Evolutionary conservation across 2,888 invertebrate genomes (phyloP), one percentile per base, ranked within the genome.

Genomic region (Euspilapteryx auroguttella): DNA sequence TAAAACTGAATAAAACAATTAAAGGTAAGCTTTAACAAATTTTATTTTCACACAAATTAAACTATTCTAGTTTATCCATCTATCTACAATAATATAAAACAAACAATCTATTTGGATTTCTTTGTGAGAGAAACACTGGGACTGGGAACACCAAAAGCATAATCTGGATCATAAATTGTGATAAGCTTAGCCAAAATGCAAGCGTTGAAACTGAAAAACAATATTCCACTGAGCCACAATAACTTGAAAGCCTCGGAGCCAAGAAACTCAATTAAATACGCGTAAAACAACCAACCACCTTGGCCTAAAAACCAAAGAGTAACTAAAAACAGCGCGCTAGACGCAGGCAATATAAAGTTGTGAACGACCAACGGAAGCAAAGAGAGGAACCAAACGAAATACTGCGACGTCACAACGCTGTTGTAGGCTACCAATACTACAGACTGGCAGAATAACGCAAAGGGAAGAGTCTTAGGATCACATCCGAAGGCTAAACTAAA

Each of bases 341-440:
- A 55, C 5, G 69, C 44, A 3, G 78, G 62, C 33, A 86, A 64
- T 35, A 77, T 76, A 14, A 94, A 79, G 45, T 83, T 81, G 37
- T 89, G 87, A 1, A 87, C 61, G 32, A 89, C 84, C 12, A 94
- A 47, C 0, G 99, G 98, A 11, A 98, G 58, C 5, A 98, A 57
- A 2, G 92, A 88, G 32, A 98, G 61, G 49, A 94, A 95, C 99
- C 99, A 99, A 27, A 98, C 80, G 43, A 96, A 96, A 55, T 97
- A 97, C 51, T 97, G 99, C 4, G 97, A 95, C 0, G 99, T 99
- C 51, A 95, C 82, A 0, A 99, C 98, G 41, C 93, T 89, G 65
- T 99, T 99, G 46, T 89, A 95, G 2, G 88, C 83, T 0, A 99
- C 98, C 52, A 98, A 83, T 2, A 89, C 82, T 32, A 92, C 86